Percentiles rank a stretch among this genome's conserved stretches.
Evolutionary conservation across 2,797 vertebrate species (phyloP).

Genomic region (Lithobates pipiens): DNA sequence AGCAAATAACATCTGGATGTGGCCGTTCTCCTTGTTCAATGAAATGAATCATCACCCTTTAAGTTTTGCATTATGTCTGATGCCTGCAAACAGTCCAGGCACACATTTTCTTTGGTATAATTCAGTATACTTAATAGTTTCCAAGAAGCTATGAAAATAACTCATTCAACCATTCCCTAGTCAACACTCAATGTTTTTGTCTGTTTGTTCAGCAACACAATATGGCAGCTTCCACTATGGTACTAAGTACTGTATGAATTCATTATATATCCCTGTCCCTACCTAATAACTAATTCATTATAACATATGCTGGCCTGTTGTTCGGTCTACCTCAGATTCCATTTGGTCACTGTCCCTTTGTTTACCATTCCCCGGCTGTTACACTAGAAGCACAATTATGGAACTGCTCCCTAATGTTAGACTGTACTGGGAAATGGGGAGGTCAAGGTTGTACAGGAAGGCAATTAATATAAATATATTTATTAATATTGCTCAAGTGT

Average conservation of each 20-base stretch:
- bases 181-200: neutral
- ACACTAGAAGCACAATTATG: neutral
- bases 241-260: neutral
- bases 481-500: conserved; percentile 35
- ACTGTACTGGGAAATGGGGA: conserved; percentile 1
- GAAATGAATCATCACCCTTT: conserved; percentile 7
- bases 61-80: neutral
- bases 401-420: conserved; percentile 15
- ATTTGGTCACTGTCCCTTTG: conserved; percentile 12
- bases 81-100: neutral
- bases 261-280: neutral
- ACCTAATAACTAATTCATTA: neutral
- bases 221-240: neutral
- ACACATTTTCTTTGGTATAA: no score
- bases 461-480: conserved; percentile 55
- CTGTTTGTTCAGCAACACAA: neutral
- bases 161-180: neutral
- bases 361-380: neutral
- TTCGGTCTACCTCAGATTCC: conserved; percentile 45
- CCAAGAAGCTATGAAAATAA: neutral
- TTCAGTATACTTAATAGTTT: no score
- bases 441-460: conserved; percentile 25
- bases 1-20: conserved; percentile 2
- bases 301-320: neutral
- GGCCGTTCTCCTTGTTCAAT: conserved; percentile 4